phyloP scores from a whole-genome alignment of 2,113 vertebrate genomes.

The pig (Sus scrofa) region T2T-Sscrofa CM000812.6:125370001-125370500 shows the following conservation, averaged over 20 bases:
- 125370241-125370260: constrained; percentile 27
- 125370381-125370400: constrained; percentile 17
- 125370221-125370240: constrained; percentile 14
- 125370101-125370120: constrained; percentile 10
- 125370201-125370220: not conserved
- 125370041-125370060: not conserved
- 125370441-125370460: constrained; percentile 19
- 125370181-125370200: constrained; percentile 10
- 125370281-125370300: not conserved
- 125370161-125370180: constrained; percentile 31
- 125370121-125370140: constrained; percentile 28
- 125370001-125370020: not conserved
- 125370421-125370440: not conserved
- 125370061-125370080: constrained; percentile 34
- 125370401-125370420: constrained; percentile 6
- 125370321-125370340: not conserved
- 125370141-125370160: not conserved
- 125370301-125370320: constrained; percentile 22
- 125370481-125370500: not conserved
- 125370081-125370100: constrained; percentile 1
- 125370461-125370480: not conserved
- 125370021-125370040: not conserved
- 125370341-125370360: not conserved
- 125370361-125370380: not conserved
- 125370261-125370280: constrained; percentile 34